Evolutionary conservation across 2,888 invertebrate species (phyloP).

Genomic region (Agonopterix heracliana): DNA sequence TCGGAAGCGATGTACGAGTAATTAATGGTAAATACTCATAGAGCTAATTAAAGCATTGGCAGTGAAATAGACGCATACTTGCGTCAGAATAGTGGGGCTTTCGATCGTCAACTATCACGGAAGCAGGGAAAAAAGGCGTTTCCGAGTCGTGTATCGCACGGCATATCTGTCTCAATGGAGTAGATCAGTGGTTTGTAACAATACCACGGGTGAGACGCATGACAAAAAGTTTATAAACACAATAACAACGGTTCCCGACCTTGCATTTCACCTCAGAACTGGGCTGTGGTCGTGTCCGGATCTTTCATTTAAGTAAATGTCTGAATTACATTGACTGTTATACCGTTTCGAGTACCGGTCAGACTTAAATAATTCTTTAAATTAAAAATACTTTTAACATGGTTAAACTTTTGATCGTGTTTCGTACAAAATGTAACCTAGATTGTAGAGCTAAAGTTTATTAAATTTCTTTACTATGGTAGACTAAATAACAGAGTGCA

Average conservation of each 20-base stretch:
- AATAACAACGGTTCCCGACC: conserved; percentile 58
- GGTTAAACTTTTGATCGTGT: conserved; percentile 12
- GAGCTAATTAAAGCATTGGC: conserved; percentile 27
- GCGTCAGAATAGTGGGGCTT: conserved; percentile 51
- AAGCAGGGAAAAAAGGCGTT: conserved; percentile 40
- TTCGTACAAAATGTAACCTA: neutral
- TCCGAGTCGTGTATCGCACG: conserved; percentile 60
- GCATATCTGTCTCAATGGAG: conserved; percentile 60
- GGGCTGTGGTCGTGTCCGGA: conserved; percentile 58
- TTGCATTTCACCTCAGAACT: conserved; percentile 60
- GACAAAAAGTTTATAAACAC: conserved; percentile 60
- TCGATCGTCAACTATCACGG: conserved; percentile 54
- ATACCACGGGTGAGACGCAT: conserved; percentile 55
- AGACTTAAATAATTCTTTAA: conserved; percentile 40
- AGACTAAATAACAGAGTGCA: too few species aligned
- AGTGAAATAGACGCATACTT: conserved; percentile 42
- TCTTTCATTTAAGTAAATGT: conserved; percentile 44
- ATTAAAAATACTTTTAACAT: conserved; percentile 16
- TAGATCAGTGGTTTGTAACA: conserved; percentile 53
- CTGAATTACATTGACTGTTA: conserved; percentile 55
- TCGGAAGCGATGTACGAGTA: conserved; percentile 15
- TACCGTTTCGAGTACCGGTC: conserved; percentile 65
- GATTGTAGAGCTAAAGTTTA: neutral
- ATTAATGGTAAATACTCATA: conserved; percentile 28
- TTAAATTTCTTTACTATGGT: neutral